A percentile compares a stretch with the other conserved stretches of the same genome.
Evolutionary conservation across 2,113 vertebrate genomes (phyloP).

Genomic region (Hippocampus zosterae): DNA sequence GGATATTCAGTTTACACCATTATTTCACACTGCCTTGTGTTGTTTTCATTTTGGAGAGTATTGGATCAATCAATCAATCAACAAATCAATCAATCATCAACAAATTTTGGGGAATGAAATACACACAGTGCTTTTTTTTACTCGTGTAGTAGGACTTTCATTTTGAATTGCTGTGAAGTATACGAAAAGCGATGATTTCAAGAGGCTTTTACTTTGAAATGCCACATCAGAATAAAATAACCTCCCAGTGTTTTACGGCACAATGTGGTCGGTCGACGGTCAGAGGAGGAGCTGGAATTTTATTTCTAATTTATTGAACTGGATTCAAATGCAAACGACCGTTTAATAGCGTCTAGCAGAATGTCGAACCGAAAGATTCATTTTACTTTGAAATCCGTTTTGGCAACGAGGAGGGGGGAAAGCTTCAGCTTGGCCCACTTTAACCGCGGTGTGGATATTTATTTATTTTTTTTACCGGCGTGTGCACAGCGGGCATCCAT

Average conservation of each 20-base stretch:
- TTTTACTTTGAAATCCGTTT: neutral
- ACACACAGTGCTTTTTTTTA: too few relatives aligned
- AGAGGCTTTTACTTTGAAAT: neutral
- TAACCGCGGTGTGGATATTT: neutral
- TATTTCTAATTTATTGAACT: neutral
- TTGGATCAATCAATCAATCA: too few relatives aligned
- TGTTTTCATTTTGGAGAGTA: too few relatives aligned
- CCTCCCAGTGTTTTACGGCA: neutral
- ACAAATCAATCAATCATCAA: too few relatives aligned
- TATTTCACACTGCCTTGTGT: too few relatives aligned
- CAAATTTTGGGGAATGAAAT: too few relatives aligned
- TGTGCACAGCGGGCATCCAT: slow-evolving; percentile 74
- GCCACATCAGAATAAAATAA: neutral
- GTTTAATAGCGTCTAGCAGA: neutral
- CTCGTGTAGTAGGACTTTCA: neutral
- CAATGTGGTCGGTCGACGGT: neutral
- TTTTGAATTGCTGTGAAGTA: neutral
- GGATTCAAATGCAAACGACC: neutral
- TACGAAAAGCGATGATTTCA: neutral
- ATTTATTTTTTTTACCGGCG: slow-evolving; percentile 51
- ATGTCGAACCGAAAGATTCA: neutral
- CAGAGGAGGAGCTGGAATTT: neutral
- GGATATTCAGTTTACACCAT: neutral
- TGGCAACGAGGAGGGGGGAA: neutral
- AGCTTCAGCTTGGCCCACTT: neutral